Evolutionary conservation across 1,140 invertebrate species (phyloP).

Genomic region (Acromyrmex heyeri): DNA sequence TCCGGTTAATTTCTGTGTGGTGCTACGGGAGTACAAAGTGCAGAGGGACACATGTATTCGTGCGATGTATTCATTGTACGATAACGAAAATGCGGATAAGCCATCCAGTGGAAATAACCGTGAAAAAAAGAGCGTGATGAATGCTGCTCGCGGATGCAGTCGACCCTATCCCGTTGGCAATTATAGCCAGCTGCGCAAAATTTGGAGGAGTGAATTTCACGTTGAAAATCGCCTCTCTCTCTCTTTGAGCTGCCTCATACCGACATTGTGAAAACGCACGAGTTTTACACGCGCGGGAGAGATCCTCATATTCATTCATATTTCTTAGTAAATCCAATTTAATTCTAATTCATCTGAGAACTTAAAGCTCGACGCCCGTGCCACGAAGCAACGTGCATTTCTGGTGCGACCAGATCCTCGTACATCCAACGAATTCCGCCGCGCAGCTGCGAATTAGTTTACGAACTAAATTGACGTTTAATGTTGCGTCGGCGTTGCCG

Average conservation of each 20-base stretch:
- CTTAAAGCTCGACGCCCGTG: background rate
- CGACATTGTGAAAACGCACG: constrained; percentile 3
- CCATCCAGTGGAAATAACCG: constrained; percentile 39
- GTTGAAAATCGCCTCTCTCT: constrained; percentile 34
- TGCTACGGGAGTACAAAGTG: constrained; percentile 15
- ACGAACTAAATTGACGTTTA: constrained; percentile 62
- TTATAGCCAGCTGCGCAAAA: constrained; percentile 55
- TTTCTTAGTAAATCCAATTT: constrained; percentile 50
- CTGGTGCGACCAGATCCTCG: constrained; percentile 27
- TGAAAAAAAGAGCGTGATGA: constrained; percentile 36
- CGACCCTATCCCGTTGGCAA: constrained; percentile 38
- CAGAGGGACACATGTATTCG: constrained; percentile 31
- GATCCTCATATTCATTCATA: background rate
- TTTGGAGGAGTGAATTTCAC: constrained; percentile 40
- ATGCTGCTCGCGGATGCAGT: constrained; percentile 23
- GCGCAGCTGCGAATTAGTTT: constrained; percentile 56
- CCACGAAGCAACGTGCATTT: background rate
- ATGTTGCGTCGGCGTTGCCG: constrained; percentile 50
- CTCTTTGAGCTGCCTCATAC: background rate
- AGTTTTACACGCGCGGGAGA: constrained; percentile 12
- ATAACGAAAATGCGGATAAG: constrained; percentile 57
- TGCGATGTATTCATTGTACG: constrained; percentile 43
- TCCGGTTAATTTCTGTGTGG: constrained; percentile 42
- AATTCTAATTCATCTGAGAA: constrained; percentile 31
- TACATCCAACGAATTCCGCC: constrained; percentile 28